Evolutionary conservation across 2,888 invertebrate species (phyloP).

Genomic region (Cancer borealis): DNA sequence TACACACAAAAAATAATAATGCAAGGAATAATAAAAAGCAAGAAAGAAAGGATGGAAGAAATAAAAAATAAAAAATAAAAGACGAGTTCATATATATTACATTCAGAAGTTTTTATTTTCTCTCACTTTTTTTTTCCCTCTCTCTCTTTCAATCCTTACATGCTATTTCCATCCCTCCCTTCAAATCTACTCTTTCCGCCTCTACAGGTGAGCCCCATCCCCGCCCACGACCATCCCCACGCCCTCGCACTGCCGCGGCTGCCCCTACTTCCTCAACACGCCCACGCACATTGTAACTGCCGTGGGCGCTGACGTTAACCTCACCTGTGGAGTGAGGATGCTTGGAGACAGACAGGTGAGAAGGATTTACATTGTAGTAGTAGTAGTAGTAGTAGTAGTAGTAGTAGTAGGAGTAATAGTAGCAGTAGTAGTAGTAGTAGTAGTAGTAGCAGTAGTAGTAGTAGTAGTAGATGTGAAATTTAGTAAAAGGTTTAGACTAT

Average conservation of each 20-base stretch:
- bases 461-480: background rate
- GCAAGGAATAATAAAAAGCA: too few relatives aligned
- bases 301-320: slow-evolving; percentile 45
- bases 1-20: too few relatives aligned
- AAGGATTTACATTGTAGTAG: background rate
- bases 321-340: slow-evolving; percentile 50
- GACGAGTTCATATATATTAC: too few relatives aligned
- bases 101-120: background rate
- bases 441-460: slow-evolving; percentile 38
- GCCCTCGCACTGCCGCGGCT: slow-evolving; percentile 54
- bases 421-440: slow-evolving; percentile 38
- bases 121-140: background rate
- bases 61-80: too few relatives aligned
- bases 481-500: too few relatives aligned
- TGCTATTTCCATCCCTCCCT: background rate
- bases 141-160: background rate
- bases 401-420: slow-evolving; percentile 14
- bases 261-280: slow-evolving; percentile 58
- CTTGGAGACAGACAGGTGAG: slow-evolving; percentile 51
- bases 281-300: slow-evolving; percentile 39
- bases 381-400: slow-evolving; percentile 34
- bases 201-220: slow-evolving; percentile 48
- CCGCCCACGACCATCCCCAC: slow-evolving; percentile 36
- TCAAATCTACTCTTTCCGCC: background rate
- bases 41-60: too few relatives aligned